Evolutionary conservation across 2,113 vertebrate genomes (phyloP).

Genomic region (Tinamus guttatus): DNA sequence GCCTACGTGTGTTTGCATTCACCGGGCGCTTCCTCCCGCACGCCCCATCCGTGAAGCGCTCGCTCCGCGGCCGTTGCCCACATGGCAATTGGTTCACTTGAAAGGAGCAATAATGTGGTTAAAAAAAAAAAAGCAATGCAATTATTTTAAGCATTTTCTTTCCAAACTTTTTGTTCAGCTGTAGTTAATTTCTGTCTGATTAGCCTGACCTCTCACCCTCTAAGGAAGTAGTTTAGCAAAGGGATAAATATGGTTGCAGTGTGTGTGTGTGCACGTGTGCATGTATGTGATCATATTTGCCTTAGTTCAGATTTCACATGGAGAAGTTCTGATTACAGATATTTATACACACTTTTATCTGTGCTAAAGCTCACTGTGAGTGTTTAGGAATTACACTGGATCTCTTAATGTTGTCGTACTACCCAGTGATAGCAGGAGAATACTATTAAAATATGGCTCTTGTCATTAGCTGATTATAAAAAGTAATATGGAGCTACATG

Average conservation of each 20-base stretch:
- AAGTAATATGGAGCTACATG: background rate
- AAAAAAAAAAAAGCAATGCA: conserved; percentile 48
- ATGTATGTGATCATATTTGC: conserved; percentile 12
- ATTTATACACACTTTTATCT: conserved; percentile 20
- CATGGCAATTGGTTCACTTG: background rate
- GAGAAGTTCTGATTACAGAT: conserved; percentile 55
- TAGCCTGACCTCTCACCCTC: conserved; percentile 76
- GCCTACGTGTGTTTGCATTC: background rate
- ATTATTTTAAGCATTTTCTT: conserved; percentile 62
- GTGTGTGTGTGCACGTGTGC: background rate
- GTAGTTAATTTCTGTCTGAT: conserved; percentile 80
- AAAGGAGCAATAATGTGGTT: conserved; percentile 44
- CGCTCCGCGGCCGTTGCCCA: background rate
- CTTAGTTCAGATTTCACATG: conserved; percentile 33
- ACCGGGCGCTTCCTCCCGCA: background rate
- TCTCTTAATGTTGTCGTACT: background rate
- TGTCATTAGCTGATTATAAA: background rate
- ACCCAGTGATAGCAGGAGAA: background rate
- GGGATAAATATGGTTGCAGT: conserved; percentile 60
- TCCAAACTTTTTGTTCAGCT: conserved; percentile 64
- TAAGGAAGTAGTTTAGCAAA: conserved; percentile 76
- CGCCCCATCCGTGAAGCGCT: background rate
- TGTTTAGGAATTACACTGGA: background rate
- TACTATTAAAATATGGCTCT: rapidly evolving
- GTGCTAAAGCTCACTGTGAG: background rate